Conservation (phyloP, 2,113 vertebrate genomes). For the Henicopernis longicauda region DNA sequence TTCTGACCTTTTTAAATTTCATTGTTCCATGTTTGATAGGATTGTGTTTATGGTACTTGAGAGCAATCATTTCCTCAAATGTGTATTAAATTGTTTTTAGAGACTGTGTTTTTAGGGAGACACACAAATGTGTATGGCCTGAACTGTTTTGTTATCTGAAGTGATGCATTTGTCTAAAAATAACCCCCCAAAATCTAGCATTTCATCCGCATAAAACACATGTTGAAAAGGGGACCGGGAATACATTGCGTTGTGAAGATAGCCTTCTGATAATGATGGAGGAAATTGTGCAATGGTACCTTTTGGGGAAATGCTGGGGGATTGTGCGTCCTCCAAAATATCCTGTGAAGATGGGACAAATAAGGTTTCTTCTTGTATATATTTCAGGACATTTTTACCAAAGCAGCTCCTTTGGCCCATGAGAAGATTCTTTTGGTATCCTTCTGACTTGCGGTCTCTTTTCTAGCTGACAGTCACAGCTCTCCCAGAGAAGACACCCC, state of each 20-base stretch:
- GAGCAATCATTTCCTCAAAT: neutral
- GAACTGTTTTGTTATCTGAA: neutral
- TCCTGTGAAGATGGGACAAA: neutral
- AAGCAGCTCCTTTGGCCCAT: neutral
- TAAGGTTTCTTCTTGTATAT: neutral
- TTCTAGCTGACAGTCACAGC: conserved; percentile 69
- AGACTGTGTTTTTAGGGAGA: neutral
- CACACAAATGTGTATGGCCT: neutral
- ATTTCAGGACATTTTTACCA: neutral
- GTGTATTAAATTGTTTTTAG: neutral
- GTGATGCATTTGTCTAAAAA: neutral
- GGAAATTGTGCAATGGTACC: neutral
- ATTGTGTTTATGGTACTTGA: neutral
- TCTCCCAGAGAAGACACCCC: conserved; percentile 80
- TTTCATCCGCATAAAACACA: neutral
- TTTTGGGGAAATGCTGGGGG: neutral
- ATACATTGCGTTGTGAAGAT: neutral
- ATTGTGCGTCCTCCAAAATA: neutral
- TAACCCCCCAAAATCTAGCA: neutral
- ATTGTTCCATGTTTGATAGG: neutral
- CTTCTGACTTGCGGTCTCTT: conserved; percentile 5
- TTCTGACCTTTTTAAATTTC: neutral
- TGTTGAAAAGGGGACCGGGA: neutral
- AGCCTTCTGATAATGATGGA: neutral
- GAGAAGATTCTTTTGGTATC: neutral